Evolutionary conservation across 2,888 invertebrate genomes (phyloP).

Genomic region (Myopa tessellatipennis): DNA sequence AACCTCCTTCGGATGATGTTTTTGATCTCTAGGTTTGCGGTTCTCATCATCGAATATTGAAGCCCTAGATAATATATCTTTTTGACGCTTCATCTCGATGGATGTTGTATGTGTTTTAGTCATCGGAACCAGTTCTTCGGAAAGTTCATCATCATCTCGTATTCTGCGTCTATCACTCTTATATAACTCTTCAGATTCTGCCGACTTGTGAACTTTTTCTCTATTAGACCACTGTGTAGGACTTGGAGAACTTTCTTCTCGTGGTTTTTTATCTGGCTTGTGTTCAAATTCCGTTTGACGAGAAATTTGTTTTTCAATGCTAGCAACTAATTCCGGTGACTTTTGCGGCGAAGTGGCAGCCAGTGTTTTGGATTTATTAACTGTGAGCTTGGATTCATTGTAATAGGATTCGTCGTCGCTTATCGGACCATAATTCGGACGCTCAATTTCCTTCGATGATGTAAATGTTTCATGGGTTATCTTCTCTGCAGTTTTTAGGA

Average conservation of each 20-base stretch:
- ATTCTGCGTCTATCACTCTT: conserved; percentile 11
- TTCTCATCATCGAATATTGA: conserved; percentile 58
- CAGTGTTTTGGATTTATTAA: conserved; percentile 72
- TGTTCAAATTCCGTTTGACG: conserved; percentile 60
- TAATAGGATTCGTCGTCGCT: conserved; percentile 69
- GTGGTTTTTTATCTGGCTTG: conserved; percentile 31
- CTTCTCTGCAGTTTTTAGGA: conserved; percentile 74
- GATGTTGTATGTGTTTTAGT: conserved; percentile 58
- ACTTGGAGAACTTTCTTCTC: conserved; percentile 5
- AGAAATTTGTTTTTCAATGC: conserved; percentile 63
- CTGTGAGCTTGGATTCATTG: conserved; percentile 6
- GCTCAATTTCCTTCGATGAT: conserved; percentile 61
- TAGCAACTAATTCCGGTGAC: conserved; percentile 70
- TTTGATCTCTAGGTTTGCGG: conserved; percentile 22
- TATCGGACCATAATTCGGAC: conserved; percentile 70
- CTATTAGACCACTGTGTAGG: conserved; percentile 35
- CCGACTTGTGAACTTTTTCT: conserved; percentile 38
- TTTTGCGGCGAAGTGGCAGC: conserved; percentile 65
- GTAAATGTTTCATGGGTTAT: conserved; percentile 64
- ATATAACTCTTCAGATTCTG: neutral
- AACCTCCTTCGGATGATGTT: neutral
- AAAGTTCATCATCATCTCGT: conserved; percentile 40
- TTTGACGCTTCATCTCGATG: conserved; percentile 62
- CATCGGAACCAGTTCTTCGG: conserved; percentile 48
- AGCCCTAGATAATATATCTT: conserved; percentile 70